phyloP scores from a whole-genome alignment of 2,113 vertebrate species.

The Dicentrarchus labrax region DNA sequence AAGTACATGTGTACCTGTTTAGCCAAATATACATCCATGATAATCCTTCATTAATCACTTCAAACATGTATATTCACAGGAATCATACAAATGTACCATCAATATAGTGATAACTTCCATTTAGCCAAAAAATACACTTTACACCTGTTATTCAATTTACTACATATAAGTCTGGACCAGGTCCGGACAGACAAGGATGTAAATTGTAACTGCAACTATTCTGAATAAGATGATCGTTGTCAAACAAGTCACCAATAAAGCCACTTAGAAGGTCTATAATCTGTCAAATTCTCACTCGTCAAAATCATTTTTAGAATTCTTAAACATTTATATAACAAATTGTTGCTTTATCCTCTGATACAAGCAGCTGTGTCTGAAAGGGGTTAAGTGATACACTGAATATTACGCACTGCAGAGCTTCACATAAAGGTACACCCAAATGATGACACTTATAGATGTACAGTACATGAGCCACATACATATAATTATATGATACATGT shows the following conservation, averaged over 20 bases:
- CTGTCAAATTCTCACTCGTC: background rate
- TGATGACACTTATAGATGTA: background rate
- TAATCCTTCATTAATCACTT: too few relatives aligned
- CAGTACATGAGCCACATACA: background rate
- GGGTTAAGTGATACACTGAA: background rate
- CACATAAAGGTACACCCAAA: background rate
- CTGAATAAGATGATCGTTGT: background rate
- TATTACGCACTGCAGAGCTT: background rate
- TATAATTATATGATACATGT: background rate
- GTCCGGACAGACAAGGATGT: too few relatives aligned
- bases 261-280: background rate
- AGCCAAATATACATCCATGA: too few relatives aligned
- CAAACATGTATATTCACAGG: too few relatives aligned
- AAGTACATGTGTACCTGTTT: too few relatives aligned
- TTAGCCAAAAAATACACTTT: too few relatives aligned
- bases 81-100: too few relatives aligned
- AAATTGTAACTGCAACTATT: background rate
- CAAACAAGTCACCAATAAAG: background rate
- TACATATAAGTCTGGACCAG: too few relatives aligned
- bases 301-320: background rate
- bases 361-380: background rate
- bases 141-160: too few relatives aligned
- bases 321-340: constrained; percentile 13
- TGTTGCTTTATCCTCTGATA: constrained; percentile 2
- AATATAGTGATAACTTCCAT: too few relatives aligned